Evolutionary conservation across 2,113 vertebrate genomes (phyloP).

Genomic region (Dolichotis patagonum): DNA sequence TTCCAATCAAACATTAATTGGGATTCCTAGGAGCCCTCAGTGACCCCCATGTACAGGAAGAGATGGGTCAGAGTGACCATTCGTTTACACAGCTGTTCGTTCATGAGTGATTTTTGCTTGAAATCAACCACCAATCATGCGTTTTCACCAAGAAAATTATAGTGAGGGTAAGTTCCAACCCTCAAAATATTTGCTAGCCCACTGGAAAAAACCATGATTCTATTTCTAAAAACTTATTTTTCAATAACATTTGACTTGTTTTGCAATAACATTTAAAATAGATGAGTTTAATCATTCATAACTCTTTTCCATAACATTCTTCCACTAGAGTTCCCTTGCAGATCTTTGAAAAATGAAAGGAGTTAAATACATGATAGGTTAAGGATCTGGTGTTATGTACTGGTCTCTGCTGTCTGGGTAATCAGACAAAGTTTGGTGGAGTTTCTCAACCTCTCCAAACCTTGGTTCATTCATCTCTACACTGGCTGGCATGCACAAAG

Average conservation of each 20-base stretch:
- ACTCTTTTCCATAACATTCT: not conserved
- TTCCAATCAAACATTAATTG: constrained; percentile 12
- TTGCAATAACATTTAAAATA: constrained; percentile 3
- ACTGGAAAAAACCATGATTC: constrained; percentile 44
- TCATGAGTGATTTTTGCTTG: constrained; percentile 39
- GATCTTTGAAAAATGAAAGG: not conserved
- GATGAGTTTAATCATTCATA: not conserved
- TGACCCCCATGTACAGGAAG: not conserved
- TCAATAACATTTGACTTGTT: not conserved
- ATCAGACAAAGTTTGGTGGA: not conserved
- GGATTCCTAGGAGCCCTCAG: not conserved
- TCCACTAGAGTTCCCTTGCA: not conserved
- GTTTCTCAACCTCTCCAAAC: not conserved
- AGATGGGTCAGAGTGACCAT: constrained; percentile 65
- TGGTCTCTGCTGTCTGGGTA: not conserved
- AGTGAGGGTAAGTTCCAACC: constrained; percentile 35
- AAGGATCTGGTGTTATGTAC: not conserved
- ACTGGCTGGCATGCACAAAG: not conserved
- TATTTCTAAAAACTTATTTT: constrained; percentile 28
- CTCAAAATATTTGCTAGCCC: constrained; percentile 55
- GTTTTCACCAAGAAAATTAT: constrained; percentile 62
- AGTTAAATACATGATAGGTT: not conserved
- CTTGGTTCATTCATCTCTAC: not conserved
- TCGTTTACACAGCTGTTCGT: constrained; percentile 67
- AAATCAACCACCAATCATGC: constrained; percentile 54